Conservation (phyloP, 2,113 vertebrate genomes). For the Bufo bufo region DNA sequence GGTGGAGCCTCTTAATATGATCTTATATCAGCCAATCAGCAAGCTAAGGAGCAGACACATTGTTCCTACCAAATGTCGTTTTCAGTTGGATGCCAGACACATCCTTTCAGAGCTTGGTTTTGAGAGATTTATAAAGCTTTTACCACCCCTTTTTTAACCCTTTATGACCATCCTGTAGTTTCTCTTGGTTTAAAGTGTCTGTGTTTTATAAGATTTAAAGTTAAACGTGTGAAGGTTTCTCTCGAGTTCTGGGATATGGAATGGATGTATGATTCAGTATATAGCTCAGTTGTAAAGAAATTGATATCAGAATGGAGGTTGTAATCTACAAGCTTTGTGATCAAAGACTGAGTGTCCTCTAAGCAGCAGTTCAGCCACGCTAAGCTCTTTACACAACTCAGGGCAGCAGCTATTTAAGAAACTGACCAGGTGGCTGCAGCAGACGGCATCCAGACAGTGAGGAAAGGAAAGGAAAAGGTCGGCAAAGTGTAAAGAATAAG, state of each 20-base stretch:
- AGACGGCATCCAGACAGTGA: not conserved
- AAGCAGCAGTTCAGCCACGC: constrained; percentile 10
- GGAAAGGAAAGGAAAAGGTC: not conserved
- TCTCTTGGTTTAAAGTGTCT: too few species aligned
- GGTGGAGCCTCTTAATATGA: too few species aligned
- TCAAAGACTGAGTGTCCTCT: constrained; percentile 15
- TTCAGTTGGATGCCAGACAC: too few species aligned
- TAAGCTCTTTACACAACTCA: constrained; percentile 24
- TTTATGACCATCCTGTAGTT: too few species aligned
- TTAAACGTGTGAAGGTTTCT: not conserved
- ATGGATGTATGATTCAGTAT: not conserved
- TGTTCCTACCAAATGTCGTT: too few species aligned
- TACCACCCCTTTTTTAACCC: too few species aligned
- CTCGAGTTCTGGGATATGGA: too few species aligned
- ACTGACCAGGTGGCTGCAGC: constrained; percentile 33
- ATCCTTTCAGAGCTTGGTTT: too few species aligned
- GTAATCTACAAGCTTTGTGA: not conserved
- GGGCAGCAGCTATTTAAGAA: constrained; percentile 29
- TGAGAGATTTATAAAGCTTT: too few species aligned
- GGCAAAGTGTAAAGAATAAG: not conserved
- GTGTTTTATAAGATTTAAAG: not conserved
- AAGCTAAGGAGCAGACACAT: too few species aligned
- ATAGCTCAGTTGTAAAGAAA: not conserved
- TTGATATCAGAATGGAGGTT: constrained; percentile 4
- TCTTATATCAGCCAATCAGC: too few species aligned